Evolutionary conservation across 1,140 invertebrate genomes (phyloP).

Genomic region (Ostrea edulis): DNA sequence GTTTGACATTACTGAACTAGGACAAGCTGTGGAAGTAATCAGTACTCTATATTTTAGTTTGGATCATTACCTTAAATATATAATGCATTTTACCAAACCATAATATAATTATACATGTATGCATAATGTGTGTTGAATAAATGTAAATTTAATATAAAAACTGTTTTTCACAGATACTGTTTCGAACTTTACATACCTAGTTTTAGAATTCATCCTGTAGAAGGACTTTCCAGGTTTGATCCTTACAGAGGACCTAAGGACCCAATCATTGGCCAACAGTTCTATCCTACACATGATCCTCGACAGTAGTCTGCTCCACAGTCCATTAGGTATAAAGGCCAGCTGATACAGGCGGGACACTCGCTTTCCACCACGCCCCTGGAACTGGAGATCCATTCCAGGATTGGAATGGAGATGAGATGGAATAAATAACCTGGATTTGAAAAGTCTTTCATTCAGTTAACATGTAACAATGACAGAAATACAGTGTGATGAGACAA

Average conservation of each 20-base stretch:
- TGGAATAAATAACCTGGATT: constrained; percentile 69
- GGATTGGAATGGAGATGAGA: constrained; percentile 63
- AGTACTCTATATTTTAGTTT: too few species aligned
- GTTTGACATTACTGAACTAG: too few species aligned
- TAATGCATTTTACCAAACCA: too few species aligned
- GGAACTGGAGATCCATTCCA: constrained; percentile 53
- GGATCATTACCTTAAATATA: too few species aligned
- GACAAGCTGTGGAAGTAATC: too few species aligned
- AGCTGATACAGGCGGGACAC: constrained; percentile 81
- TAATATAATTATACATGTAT: too few species aligned
- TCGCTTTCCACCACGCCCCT: constrained; percentile 43
- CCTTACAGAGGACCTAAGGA: constrained; percentile 28
- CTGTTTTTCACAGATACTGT: too few species aligned
- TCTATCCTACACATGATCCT: constrained; percentile 64
- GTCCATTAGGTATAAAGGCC: constrained; percentile 97
- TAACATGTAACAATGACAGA: too few species aligned
- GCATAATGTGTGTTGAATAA: too few species aligned
- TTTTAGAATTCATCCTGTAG: not conserved
- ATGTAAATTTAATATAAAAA: too few species aligned
- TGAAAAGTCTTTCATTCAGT: too few species aligned
- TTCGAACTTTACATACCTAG: not conserved
- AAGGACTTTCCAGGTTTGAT: constrained; percentile 7
- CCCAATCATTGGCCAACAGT: constrained; percentile 48
- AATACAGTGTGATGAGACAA: too few species aligned
- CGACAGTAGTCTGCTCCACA: constrained; percentile 94